These are phyloP conservation scores for Amblyopsis rosae DNA, from an alignment of 2,113 vertebrate genomes.

Conservation along the genomic window DNA sequence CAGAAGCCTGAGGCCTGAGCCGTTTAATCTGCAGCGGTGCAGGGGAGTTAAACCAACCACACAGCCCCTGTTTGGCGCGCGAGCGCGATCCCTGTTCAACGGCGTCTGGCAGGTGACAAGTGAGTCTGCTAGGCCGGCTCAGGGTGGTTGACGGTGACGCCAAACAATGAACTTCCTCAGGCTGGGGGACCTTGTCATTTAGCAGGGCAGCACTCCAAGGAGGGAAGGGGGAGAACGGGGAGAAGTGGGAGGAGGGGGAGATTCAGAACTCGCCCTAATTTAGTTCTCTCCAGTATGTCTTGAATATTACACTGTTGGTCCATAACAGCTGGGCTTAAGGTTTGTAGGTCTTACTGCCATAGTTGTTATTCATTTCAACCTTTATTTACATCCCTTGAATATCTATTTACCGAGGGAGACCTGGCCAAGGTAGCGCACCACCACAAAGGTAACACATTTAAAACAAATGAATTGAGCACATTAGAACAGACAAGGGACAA, in stretches of 20 bases:
- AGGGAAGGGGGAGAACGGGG: background rate
- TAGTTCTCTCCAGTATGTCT: too few species aligned
- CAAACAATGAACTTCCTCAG: slow-evolving; percentile 38
- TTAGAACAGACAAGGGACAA: too few species aligned
- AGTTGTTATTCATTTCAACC: too few species aligned
- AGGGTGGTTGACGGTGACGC: slow-evolving; percentile 31
- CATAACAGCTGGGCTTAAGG: background rate
- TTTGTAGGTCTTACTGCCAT: background rate
- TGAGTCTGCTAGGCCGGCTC: slow-evolving; percentile 18
- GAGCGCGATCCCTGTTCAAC: slow-evolving; percentile 32
- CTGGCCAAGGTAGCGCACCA: too few species aligned
- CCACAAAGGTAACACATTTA: too few species aligned
- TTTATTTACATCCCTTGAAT: too few species aligned
- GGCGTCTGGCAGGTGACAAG: slow-evolving; percentile 46
- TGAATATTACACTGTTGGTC: too few species aligned
- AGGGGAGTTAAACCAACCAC: slow-evolving; percentile 53
- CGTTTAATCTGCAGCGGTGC: slow-evolving; percentile 42
- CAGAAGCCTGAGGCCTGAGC: slow-evolving; percentile 33
- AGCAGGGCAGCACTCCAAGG: background rate
- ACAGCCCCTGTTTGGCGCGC: slow-evolving; percentile 43
- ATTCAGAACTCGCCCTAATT: too few species aligned
- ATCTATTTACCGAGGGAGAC: too few species aligned
- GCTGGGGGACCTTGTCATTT: slow-evolving; percentile 21
- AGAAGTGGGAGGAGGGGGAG: too few species aligned
- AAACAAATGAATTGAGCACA: too few species aligned